Percentiles rank a stretch among this genome's conserved stretches.
Evolutionary conservation across 53 echinoderm and acorn worm genomes (phyloP).

Genomic region (Actinopyga echinites): DNA sequence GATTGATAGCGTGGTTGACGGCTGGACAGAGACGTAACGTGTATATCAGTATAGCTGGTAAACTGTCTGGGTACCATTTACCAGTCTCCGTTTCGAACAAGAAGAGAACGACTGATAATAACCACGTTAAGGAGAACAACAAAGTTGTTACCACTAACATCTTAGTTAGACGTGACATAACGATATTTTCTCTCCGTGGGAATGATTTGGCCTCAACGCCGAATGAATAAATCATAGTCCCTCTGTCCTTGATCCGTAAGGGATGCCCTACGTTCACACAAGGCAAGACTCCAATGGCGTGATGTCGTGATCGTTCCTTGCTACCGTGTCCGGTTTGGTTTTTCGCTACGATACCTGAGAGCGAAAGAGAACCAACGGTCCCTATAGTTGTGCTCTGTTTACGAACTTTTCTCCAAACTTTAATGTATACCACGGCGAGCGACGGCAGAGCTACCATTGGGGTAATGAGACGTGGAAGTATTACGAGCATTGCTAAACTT

Average conservation of each 20-base stretch:
- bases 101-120: background rate
- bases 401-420: background rate
- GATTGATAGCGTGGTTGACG: conserved; percentile 16
- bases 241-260: no score
- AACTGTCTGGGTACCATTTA: background rate
- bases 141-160: conserved; percentile 4
- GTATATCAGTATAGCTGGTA: background rate
- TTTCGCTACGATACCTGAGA: background rate
- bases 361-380: background rate
- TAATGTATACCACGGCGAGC: background rate
- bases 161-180: background rate
- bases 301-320: no score
- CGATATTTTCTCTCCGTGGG: background rate
- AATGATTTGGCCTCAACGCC: no score
- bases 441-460: background rate
- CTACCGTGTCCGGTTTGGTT: no score
- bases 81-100: background rate
- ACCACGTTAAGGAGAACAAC: conserved; percentile 4
- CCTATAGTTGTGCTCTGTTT: background rate
- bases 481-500: background rate
- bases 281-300: no score
- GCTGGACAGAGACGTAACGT: background rate
- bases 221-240: no score
- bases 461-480: background rate
- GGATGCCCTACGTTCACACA: no score